Conservation (phyloP, 2,888 invertebrate genomes). For the Heliconius cydno region DNA sequence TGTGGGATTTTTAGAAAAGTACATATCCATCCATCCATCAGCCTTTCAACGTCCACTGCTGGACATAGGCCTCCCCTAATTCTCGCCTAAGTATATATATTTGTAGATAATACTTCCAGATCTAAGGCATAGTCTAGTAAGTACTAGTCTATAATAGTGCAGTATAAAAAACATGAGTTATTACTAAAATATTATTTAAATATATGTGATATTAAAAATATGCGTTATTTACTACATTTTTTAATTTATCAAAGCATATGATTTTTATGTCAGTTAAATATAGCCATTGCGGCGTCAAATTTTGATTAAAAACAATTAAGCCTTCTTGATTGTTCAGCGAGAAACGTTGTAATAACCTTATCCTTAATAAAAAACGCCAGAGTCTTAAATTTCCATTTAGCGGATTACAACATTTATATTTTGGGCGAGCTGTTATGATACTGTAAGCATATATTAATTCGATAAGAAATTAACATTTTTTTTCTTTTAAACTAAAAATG, state of each 20-base stretch:
- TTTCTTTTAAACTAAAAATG: neutral
- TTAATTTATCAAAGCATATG: neutral
- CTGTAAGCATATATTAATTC: neutral
- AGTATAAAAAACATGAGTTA: neutral
- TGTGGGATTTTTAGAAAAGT: neutral
- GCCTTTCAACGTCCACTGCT: too few relatives aligned
- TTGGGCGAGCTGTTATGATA: constrained; percentile 12
- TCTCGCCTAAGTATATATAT: too few relatives aligned
- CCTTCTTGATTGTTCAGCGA: constrained; percentile 41
- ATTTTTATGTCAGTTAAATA: neutral
- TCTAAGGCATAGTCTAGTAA: neutral
- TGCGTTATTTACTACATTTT: neutral
- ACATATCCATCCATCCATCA: too few relatives aligned
- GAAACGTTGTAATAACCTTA: constrained; percentile 41
- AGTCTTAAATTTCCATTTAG: constrained; percentile 41
- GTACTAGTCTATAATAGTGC: too few relatives aligned
- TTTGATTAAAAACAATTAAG: constrained; percentile 38
- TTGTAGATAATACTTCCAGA: neutral
- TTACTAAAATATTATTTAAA: neutral
- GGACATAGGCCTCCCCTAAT: too few relatives aligned
- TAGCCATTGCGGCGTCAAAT: constrained; percentile 1
- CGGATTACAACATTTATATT: constrained; percentile 35
- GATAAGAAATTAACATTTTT: neutral
- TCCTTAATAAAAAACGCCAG: constrained; percentile 37
- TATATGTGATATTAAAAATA: neutral